Base-by-base conservation (phyloP, 2,797 vertebrate species). In the Onychomys leucogaster region DNA sequence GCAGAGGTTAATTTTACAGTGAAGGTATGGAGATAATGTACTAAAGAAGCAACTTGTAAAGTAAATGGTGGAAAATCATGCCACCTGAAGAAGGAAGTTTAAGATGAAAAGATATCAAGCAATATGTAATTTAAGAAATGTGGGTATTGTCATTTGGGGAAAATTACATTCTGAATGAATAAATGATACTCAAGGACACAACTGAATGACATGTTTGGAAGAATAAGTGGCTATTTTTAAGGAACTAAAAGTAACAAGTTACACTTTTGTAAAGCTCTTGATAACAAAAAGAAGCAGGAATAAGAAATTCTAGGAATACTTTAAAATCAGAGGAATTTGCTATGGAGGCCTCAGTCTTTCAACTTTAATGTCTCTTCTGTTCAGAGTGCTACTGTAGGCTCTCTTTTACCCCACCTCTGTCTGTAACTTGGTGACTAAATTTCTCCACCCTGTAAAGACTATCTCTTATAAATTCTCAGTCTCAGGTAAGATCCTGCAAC, bases 41-140 rank as follows among this genome's bases (percentile, higher is more conserved):
- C 34, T 49, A 91, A 92, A 83, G 52, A 46, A 95, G 55, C 27
- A 95, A 71, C 76, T 88, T 94, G n/a, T 81, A 86, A 91, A 87
- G 77, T 52, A 46, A 95, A 43, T 88, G 29, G 16, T 43, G 8
- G 87, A 75, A 97, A 97, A 77, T 85, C 59, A 88, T 71, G 21
- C 88, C 80, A 95, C 59, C 34, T 75, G 84, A 95, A 95, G 61
- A 94, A 91, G 25, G 2, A 0, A 43, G 87, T 71, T 96, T 94
- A 87, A 86, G 63, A 95, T 75, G 80, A 37, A 92, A 96, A 96
- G 59, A 92, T 96, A 94, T 67, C 9, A 19, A 81, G 52, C 67
- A 57, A 77, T 82, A 78, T 73, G 41, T 57, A 91, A 95, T 63
- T 81, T 32, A 65, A 77, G 34, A 95, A 76, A 89, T 46, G 5